A percentile compares a stretch with the other conserved stretches of the same genome.
These are phyloP conservation scores for Tetragonula clypearis DNA, from an alignment of 1,140 invertebrate genomes.

Conservation along the genomic window DNA sequence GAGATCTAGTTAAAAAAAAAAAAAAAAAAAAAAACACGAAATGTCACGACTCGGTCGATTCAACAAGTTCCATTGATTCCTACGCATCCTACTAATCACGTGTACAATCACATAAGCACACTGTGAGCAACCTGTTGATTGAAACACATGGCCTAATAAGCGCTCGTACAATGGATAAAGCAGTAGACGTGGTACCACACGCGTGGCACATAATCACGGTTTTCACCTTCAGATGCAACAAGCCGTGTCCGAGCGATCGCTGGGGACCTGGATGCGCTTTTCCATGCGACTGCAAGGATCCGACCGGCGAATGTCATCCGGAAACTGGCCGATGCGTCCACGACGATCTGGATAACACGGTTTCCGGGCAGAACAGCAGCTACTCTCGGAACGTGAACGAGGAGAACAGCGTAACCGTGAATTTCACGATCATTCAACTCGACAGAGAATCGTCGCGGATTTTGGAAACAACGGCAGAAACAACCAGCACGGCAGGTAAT, in stretches of 20 bases:
- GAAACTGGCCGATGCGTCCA: constrained; percentile 72
- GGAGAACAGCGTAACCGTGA: neutral
- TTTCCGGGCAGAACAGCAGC: neutral
- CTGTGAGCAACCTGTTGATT: constrained; percentile 18
- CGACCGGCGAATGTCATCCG: constrained; percentile 63
- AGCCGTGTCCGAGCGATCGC: constrained; percentile 68
- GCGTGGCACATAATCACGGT: constrained; percentile 2
- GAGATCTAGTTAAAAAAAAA: too few species aligned
- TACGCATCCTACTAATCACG: neutral
- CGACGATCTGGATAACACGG: constrained; percentile 17
- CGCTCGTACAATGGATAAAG: neutral
- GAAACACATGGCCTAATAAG: constrained; percentile 2
- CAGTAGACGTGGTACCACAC: neutral
- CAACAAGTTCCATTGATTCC: constrained; percentile 10
- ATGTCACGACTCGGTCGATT: neutral
- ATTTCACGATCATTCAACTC: neutral
- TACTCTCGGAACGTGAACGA: neutral
- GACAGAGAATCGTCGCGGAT: neutral
- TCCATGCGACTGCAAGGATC: constrained; percentile 65
- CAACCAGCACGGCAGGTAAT: constrained; percentile 10
- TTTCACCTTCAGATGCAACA: constrained; percentile 68
- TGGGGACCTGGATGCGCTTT: constrained; percentile 71
- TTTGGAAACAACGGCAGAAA: neutral
- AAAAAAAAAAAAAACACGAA: neutral
- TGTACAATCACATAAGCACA: neutral